Percentiles rank a stretch among this genome's conserved stretches.
Conservation (phyloP, 2,888 invertebrate species). For the Dioctria rufipes region DNA sequence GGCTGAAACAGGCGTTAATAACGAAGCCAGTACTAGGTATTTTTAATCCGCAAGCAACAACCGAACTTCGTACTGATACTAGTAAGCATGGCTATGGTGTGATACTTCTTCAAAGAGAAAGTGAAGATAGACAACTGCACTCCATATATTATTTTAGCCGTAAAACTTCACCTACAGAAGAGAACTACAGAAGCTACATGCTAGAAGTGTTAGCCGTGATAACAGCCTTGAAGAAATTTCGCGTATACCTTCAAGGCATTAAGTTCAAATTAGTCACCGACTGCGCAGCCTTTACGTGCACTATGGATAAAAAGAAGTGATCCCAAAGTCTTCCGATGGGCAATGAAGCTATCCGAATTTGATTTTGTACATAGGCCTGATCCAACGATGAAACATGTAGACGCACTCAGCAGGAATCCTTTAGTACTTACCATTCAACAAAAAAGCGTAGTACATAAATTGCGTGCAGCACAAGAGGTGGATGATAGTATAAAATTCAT, state of each 20-base stretch:
- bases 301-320: conserved; percentile 62
- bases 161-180: conserved; percentile 62
- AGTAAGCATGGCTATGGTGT: conserved; percentile 60
- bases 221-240: conserved; percentile 63
- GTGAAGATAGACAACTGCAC: conserved; percentile 37
- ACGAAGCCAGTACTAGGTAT: conserved; percentile 40
- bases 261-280: conserved; percentile 63
- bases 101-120: conserved; percentile 60
- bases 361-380: conserved; percentile 55
- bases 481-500: background rate
- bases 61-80: conserved; percentile 62
- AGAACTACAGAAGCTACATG: conserved; percentile 64
- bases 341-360: conserved; percentile 60
- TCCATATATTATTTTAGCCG: conserved; percentile 60
- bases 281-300: conserved; percentile 17
- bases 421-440: background rate
- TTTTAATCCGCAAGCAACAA: conserved; percentile 57
- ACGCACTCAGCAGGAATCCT: conserved; percentile 59
- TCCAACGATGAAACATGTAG: conserved; percentile 58
- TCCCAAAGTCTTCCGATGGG: conserved; percentile 62
- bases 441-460: background rate
- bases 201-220: conserved; percentile 65
- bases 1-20: too few species aligned
- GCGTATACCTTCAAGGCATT: conserved; percentile 63
- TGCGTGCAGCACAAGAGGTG: background rate